These are phyloP conservation scores for Edolisoma coerulescens DNA, from an alignment of 2,113 vertebrate species.

Conservation along the genomic window DNA sequence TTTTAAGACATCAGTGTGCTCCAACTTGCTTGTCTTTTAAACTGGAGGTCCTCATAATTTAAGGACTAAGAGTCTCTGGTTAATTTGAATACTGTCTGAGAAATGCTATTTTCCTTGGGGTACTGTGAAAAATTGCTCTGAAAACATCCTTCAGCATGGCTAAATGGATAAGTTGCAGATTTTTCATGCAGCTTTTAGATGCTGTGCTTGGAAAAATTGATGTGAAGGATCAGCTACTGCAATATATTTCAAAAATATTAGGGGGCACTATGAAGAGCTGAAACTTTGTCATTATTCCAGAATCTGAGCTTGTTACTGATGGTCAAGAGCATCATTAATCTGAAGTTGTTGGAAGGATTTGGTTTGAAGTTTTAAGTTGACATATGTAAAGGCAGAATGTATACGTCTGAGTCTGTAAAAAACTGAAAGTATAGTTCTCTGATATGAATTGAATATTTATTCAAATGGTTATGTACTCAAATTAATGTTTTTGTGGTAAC, in stretches of 20 bases:
- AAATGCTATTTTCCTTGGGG: neutral
- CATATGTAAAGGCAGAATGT: neutral
- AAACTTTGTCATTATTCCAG: neutral
- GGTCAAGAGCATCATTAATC: neutral
- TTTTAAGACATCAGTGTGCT: neutral
- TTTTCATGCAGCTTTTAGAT: neutral
- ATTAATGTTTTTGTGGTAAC: neutral
- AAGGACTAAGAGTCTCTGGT: neutral
- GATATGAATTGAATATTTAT: neutral
- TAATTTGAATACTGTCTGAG: neutral
- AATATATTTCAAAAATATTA: neutral
- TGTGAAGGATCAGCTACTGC: neutral
- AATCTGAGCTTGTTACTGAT: neutral
- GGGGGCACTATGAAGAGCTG: neutral
- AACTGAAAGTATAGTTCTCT: neutral
- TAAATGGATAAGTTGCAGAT: neutral
- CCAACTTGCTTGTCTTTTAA: neutral
- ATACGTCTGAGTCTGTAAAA: neutral
- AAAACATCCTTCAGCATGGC: neutral
- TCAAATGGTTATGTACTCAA: neutral
- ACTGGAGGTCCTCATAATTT: neutral
- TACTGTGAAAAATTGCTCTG: neutral
- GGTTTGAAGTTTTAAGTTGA: neutral
- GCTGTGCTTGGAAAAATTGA: neutral
- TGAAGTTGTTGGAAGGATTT: neutral